A percentile compares a stretch with the other conserved stretches of the same genome.
Conservation (phyloP, 2,113 vertebrate species). For the Oncorhynchus gorbuscha region DNA sequence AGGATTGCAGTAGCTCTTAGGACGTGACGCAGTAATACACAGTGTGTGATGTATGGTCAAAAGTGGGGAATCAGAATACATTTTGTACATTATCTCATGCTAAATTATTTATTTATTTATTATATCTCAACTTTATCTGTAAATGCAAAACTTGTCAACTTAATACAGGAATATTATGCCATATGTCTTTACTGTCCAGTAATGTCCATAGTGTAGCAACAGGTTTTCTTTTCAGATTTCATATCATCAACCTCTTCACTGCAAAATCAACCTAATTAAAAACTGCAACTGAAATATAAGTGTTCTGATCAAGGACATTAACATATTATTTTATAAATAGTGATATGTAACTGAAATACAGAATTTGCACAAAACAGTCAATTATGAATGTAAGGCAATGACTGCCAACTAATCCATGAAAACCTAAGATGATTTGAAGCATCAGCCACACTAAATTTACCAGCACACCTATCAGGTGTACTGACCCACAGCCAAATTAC, state of each 20-base stretch:
- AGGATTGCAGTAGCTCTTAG: constrained; percentile 1
- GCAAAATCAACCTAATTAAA: constrained; percentile 16
- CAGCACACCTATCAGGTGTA: no score
- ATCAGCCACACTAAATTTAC: no score
- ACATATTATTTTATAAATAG: no score
- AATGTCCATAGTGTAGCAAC: constrained; percentile 7
- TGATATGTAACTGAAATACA: no score
- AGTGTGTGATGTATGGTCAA: background rate
- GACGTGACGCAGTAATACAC: constrained; percentile 23
- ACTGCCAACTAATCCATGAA: no score
- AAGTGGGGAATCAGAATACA: constrained; percentile 25
- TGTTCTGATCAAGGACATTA: no score
- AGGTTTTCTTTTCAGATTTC: constrained; percentile 1
- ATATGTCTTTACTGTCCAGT: constrained; percentile 31
- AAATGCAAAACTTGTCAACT: constrained; percentile 30
- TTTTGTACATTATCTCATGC: constrained; percentile 52
- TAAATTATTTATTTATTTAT: constrained; percentile 75
- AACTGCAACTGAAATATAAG: constrained; percentile 23
- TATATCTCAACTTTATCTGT: constrained; percentile 44
- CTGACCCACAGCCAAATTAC: no score
- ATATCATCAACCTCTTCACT: constrained; percentile 22
- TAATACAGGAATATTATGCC: constrained; percentile 5
- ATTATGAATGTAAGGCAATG: no score
- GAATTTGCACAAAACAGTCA: no score
- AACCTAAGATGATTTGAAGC: no score